Evolutionary conservation across 35 echinoderm and acorn worm genomes (phyloP).

Genomic region (Apostichopus californicus): DNA sequence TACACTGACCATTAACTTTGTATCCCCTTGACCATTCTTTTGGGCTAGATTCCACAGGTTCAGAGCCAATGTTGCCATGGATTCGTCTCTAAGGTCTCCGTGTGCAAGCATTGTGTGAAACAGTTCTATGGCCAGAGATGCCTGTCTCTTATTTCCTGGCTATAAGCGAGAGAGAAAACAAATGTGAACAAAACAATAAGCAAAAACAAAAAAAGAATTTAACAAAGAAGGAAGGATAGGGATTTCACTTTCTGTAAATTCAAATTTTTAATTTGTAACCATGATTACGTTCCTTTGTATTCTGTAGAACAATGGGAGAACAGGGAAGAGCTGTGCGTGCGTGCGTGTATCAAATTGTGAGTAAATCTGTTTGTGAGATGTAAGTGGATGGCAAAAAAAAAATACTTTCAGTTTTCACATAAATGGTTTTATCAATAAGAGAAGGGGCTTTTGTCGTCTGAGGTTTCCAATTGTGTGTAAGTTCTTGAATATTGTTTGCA

Average conservation of each 20-base stretch:
- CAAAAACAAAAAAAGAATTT: background rate
- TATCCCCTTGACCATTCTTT: constrained; percentile 91
- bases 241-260: constrained; percentile 15
- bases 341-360: no score
- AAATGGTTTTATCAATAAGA: no score
- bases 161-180: background rate
- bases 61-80: constrained; percentile 69
- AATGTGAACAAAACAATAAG: background rate
- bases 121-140: constrained; percentile 77
- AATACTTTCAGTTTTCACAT: no score
- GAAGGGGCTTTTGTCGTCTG: no score
- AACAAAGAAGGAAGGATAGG: background rate
- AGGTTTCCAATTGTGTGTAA: no score
- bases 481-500: no score
- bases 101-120: constrained; percentile 80
- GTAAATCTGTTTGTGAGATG: no score
- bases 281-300: no score
- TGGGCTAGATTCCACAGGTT: constrained; percentile 97
- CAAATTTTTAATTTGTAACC: no score
- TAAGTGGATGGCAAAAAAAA: no score
- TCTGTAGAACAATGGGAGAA: no score
- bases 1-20: constrained; percentile 82
- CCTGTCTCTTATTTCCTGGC: constrained; percentile 84
- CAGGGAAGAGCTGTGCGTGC: no score
- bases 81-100: constrained; percentile 67